phyloP scores from a whole-genome alignment of 2,797 vertebrate genomes.

The Callimico goeldii region DNA sequence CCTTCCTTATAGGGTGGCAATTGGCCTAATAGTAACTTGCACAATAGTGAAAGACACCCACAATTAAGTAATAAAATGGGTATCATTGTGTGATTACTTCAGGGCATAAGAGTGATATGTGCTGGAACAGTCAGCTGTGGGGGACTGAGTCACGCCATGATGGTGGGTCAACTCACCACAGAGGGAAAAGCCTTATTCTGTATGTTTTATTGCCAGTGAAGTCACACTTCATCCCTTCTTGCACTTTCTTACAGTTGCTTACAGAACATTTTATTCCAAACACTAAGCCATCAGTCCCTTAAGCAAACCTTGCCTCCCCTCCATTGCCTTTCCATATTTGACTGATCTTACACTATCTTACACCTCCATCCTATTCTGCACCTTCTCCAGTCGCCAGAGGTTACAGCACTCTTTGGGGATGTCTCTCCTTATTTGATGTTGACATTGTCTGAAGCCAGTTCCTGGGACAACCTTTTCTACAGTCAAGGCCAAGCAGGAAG shows the following conservation, averaged over 20 bases:
- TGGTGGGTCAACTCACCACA: neutral
- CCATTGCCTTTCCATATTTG: fast-evolving
- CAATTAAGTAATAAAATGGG: too few relatives aligned
- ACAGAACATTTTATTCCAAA: neutral
- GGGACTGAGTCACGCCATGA: fast-evolving
- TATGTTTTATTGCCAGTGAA: neutral
- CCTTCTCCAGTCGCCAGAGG: neutral
- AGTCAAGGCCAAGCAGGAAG: neutral
- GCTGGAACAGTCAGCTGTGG: neutral
- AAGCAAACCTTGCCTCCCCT: neutral
- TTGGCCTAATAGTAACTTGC: too few relatives aligned
- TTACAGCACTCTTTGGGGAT: neutral
- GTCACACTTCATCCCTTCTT: neutral
- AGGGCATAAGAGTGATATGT: too few relatives aligned
- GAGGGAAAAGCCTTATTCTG: too few relatives aligned
- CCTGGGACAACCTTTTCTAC: neutral
- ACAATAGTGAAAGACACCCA: neutral
- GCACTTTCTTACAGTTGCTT: neutral
- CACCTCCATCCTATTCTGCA: neutral
- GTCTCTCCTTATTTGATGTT: neutral
- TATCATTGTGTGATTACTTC: neutral
- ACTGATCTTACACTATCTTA: neutral
- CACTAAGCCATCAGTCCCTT: neutral
- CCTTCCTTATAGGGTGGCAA: neutral
- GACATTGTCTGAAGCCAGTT: neutral